Base-by-base conservation (phyloP, 2,888 invertebrate genomes). In the Acronicta leporina region DNA sequence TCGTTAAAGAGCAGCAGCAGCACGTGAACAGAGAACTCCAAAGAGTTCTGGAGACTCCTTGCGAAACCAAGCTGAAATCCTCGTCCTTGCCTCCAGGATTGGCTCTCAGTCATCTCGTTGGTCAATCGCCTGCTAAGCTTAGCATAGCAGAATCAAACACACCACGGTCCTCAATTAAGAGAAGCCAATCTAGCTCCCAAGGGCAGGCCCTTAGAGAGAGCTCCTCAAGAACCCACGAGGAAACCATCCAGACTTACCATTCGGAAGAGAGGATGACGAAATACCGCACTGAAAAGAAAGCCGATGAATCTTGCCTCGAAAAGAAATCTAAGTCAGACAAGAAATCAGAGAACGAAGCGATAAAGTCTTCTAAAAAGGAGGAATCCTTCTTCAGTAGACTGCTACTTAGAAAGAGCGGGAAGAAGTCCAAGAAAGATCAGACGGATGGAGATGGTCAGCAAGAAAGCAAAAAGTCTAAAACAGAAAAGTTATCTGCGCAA, bases 331-430 rank as follows among this genome's bases (percentile, higher is more conserved):
- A 92, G 83, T 91, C 94, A 71, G 94, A 94, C 55, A 92, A 94
- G 80, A 94, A 89, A 79, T 85, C 88, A 35, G 94, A 94, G 66
- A 94, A 93, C 68, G 94, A 95, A 92, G 86, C 92, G 71, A 87
- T 93, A 84, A 75, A 93, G 85, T 78, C 91, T 77, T 85, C 88
- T 54, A 95, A 96, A 87, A 93, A 95, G 84, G 95, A 96, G 82
- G 90, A 95, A 83, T 94, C 95, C 67, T 96, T 96, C 85, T 96
- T 97, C 82, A 96, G 96, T 58, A 94, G 97, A 68, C 87, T 97
- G 54, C 94, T 97, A 44, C 93, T 96, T 42, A 95, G 97, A 73
- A 96, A 96, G 77, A 97, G 97, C 56, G 96, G 96, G 33, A 96
- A 96, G 82, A 96, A 96, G 85, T 96, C 96, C 63, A 96, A 96